Percentiles rank a stretch among this genome's conserved stretches.
Conservation (phyloP, 1,140 invertebrate species). For the Eciton burchellii region DNA sequence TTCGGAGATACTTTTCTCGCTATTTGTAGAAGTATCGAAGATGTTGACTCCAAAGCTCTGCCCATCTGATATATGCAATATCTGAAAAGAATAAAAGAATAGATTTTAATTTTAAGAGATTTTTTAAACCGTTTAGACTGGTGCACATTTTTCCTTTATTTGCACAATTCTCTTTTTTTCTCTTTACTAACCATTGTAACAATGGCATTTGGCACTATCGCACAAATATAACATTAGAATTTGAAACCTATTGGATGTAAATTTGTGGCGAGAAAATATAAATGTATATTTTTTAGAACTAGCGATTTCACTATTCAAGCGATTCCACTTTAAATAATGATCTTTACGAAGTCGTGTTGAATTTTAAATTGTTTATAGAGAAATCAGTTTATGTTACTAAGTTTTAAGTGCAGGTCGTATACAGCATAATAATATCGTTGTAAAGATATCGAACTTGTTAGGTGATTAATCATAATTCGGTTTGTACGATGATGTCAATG, state of each 20-base stretch:
- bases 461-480: conserved; percentile 32
- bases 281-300: not conserved
- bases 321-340: not conserved
- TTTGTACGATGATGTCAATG: conserved; percentile 47
- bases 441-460: conserved; percentile 37
- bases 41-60: conserved; percentile 23
- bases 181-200: conserved; percentile 76
- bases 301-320: not conserved
- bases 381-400: conserved; percentile 18
- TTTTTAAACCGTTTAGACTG: conserved; percentile 59
- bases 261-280: conserved; percentile 17
- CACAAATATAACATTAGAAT: conserved; percentile 80
- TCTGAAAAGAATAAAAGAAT: not conserved
- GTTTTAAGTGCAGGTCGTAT: conserved; percentile 9
- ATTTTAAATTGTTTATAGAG: conserved; percentile 8
- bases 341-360: not conserved
- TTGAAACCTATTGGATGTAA: conserved; percentile 42
- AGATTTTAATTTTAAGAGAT: conserved; percentile 16
- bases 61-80: conserved; percentile 53
- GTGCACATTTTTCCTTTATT: conserved; percentile 80
- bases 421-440: conserved; percentile 45
- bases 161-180: conserved; percentile 74
- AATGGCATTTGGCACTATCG: conserved; percentile 78
- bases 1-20: not conserved
- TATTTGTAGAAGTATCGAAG: conserved; percentile 48